Base-by-base conservation (phyloP, 2,888 invertebrate species). In the Plemyria rubiginata region DNA sequence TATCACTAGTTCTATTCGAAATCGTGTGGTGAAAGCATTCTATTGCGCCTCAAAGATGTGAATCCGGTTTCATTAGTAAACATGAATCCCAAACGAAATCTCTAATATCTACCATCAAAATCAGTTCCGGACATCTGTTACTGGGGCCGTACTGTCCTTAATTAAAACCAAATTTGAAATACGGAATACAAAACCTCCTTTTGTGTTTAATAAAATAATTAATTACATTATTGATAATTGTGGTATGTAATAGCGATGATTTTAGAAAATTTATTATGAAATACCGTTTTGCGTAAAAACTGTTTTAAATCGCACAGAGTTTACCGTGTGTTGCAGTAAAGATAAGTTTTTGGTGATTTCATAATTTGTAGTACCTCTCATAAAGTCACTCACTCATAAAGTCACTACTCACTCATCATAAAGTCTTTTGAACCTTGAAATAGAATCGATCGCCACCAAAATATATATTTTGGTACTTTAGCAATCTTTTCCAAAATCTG, bases 111-210 rank as follows among this genome's bases (percentile, higher is more conserved):
- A 62, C 60, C 61, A 78, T 80, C 79, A 76, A 79, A 78, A 82
- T 82, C 79, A 78, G 74, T 80, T 76, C 67, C 74, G 70, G 75
- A 80, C 88, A 88, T 86, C 88, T 88, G 87, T 81, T 84, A 78
- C 86, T 75, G 53, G 73, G 72, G 72, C 73, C 72, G 70, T 74
- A 65, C 29, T 58, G 56, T 72, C 83, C 80, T 87, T 87, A 87
- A 88, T 88, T 88, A 86, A 86, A 85, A 86, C 85, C 83, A 81
- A 85, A 87, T 80, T 75, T 77, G 78, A 86, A 82, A 86, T 83
- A 86, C 79, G 84, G 79, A 76, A 79, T 80, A 84, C 83, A 80
- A 79, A 81, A 80, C 82, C 82, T 78, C 80, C 75, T 79, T 82
- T 38, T 57, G 57, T 45, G 78, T 83, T 84, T 82, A 83, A 84